Percentiles rank a stretch among this genome's conserved stretches.
Evolutionary conservation across 1,140 invertebrate genomes (phyloP).

Genomic region (Capitella teleta): DNA sequence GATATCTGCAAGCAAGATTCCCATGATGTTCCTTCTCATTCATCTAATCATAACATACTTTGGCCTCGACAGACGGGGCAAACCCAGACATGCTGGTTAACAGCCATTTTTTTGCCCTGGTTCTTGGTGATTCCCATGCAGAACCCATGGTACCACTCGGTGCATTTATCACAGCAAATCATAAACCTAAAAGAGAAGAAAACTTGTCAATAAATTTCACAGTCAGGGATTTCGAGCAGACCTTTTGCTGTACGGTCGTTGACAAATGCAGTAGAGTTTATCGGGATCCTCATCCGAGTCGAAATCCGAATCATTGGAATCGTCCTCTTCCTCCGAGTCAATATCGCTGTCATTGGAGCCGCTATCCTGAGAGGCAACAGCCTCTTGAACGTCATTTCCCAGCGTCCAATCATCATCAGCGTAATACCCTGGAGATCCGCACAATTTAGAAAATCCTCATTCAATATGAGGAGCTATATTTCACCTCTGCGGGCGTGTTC

Average conservation of each 20-base stretch:
- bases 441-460: too few relatives aligned
- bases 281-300: conserved; percentile 86
- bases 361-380: too few relatives aligned
- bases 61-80: conserved; percentile 62
- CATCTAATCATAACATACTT: conserved; percentile 11
- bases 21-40: too few relatives aligned
- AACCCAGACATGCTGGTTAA: conserved; percentile 75
- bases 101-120: conserved; percentile 73
- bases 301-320: conserved; percentile 43
- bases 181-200: conserved; percentile 55
- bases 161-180: conserved; percentile 92
- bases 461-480: too few relatives aligned
- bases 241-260: conserved; percentile 85
- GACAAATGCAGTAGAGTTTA: conserved; percentile 89
- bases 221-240: conserved; percentile 10
- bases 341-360: background rate
- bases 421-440: too few relatives aligned
- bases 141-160: conserved; percentile 94
- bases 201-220: background rate
- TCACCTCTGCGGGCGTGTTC: too few relatives aligned
- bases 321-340: conserved; percentile 14
- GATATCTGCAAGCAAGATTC: too few relatives aligned
- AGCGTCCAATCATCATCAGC: too few relatives aligned
- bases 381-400: too few relatives aligned
- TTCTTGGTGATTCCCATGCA: conserved; percentile 87